A percentile compares a stretch with the other conserved stretches of the same genome.
phyloP scores from a whole-genome alignment of 2,113 vertebrate species.

The Nibea albiflora region DNA sequence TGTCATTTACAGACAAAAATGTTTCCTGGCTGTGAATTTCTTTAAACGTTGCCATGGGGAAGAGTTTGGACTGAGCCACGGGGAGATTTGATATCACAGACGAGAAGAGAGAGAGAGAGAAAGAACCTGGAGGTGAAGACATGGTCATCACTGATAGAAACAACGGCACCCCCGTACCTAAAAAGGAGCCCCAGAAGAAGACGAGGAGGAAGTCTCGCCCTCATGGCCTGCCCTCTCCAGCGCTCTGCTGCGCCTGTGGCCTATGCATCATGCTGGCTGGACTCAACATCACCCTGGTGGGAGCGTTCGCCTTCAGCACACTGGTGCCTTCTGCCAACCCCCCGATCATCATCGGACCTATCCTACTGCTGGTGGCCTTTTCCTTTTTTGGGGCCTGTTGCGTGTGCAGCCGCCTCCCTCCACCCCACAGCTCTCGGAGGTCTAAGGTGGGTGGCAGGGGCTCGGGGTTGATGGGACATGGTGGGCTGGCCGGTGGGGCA shows the following conservation, averaged over 20 bases:
- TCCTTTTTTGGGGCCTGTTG: conserved; percentile 94
- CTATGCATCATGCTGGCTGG: conserved; percentile 98
- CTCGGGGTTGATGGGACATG: conserved; percentile 84
- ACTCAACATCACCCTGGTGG: conserved; percentile 97
- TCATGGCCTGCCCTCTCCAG: conserved; percentile 91
- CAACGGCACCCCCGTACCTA: conserved; percentile 80
- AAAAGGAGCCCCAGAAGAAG: conserved; percentile 86
- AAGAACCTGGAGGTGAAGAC: conserved; percentile 45
- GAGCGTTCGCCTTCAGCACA: conserved; percentile 92
- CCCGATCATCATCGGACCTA: conserved; percentile 93
- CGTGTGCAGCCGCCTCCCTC: conserved; percentile 89
- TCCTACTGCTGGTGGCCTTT: conserved; percentile 91
- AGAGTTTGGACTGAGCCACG: conserved; percentile 31
- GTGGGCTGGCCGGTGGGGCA: conserved; percentile 77
- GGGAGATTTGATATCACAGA: conserved; percentile 21
- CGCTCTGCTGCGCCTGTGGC: conserved; percentile 96
- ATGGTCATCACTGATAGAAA: conserved; percentile 88
- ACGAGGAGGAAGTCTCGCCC: conserved; percentile 75
- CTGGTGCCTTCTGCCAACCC: conserved; percentile 91
- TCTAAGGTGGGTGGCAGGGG: conserved; percentile 82
- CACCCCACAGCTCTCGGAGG: conserved; percentile 79
- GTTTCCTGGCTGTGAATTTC: conserved; percentile 37
- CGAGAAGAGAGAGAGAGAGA: conserved; percentile 1
- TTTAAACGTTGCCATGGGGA: conserved; percentile 48
- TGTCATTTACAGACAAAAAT: conserved; percentile 54